Base-by-base conservation (phyloP, 2,113 vertebrate species). In the Oncorhynchus gorbuscha region DNA sequence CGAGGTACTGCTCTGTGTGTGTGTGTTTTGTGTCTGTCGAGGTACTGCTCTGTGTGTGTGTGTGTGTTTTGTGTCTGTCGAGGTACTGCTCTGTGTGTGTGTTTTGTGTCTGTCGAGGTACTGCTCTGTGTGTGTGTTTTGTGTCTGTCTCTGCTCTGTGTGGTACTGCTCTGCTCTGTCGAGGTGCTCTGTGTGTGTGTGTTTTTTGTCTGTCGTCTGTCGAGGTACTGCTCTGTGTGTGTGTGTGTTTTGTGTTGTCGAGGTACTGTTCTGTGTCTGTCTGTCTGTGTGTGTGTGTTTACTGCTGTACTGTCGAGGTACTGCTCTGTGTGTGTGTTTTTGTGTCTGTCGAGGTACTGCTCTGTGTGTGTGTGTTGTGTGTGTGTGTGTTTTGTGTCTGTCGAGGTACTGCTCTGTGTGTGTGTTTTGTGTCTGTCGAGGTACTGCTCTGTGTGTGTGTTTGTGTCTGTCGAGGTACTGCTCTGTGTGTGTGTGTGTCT, bases 261-360 rank as follows among this genome's bases (percentile, higher is more conserved):
- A 97, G 98, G 97, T 99, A 93, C 0, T 22, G 71, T 71, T 45
- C 39, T 11, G 2, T 51, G 16, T 35, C n/a, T n/a, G n/a, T n/a
- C n/a, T n/a, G n/a, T n/a, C n/a, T n/a, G n/a, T n/a, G n/a, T n/a
- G n/a, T n/a, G 30, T 69, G 3, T 72, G 32, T 13, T 7, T 24
- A n/a, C n/a, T 49, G 35, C n/a, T 71, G 26, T 28, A n/a, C 7
- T 72, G 24, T 67, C 26, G 39, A 45, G 39, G 39, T 45, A 45
- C 39, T 45, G 39, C 30, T 32, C 32, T 1, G 30, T 32, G 30
- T 32, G 30, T 32, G 75, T 35, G 32, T 62, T 26, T 39, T 73
- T n/a, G 64, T 35, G 32, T 35, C 32, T 35, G 5, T 20, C 94
- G 96, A 98, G 98, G 97, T 99, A 93, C 0, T 22, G 71, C 73